Conservation (phyloP, 1,140 invertebrate genomes). For the Aphidius gifuensis region DNA sequence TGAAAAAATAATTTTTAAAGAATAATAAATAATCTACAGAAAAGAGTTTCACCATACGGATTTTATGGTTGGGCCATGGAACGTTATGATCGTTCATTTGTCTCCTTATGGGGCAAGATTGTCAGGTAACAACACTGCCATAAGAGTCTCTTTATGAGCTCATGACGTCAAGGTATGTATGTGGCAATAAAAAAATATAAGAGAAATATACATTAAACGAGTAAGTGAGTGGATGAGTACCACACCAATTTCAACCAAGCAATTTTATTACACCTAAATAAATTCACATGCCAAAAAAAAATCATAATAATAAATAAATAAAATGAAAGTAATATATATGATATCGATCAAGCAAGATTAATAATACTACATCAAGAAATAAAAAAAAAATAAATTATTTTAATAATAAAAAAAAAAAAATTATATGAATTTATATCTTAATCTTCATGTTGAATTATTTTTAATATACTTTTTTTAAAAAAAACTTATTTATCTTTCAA, state of each 20-base stretch:
- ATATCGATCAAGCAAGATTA: too few relatives aligned
- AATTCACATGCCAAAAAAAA: neutral
- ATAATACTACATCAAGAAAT: too few relatives aligned
- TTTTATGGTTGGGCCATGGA: conserved; percentile 21
- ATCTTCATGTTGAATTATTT: neutral
- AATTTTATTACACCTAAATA: neutral
- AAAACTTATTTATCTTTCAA: neutral
- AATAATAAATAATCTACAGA: neutral
- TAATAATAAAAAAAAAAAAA: neutral
- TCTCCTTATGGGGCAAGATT: conserved; percentile 33
- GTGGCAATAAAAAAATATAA: conserved; percentile 18
- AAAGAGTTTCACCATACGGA: conserved; percentile 24
- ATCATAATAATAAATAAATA: too few relatives aligned
- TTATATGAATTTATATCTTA: conserved; percentile 10
- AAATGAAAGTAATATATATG: too few relatives aligned
- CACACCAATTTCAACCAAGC: neutral
- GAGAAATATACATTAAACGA: neutral
- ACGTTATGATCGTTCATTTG: conserved; percentile 30
- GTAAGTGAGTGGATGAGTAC: neutral
- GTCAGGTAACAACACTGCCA: conserved; percentile 26
- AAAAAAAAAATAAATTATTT: neutral
- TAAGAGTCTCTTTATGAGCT: conserved; percentile 17
- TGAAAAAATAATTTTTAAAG: neutral
- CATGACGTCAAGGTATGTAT: conserved; percentile 28
- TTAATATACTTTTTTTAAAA: neutral